Conservation (phyloP, 1,140 invertebrate genomes). For the Latrodectus geometricus region DNA sequence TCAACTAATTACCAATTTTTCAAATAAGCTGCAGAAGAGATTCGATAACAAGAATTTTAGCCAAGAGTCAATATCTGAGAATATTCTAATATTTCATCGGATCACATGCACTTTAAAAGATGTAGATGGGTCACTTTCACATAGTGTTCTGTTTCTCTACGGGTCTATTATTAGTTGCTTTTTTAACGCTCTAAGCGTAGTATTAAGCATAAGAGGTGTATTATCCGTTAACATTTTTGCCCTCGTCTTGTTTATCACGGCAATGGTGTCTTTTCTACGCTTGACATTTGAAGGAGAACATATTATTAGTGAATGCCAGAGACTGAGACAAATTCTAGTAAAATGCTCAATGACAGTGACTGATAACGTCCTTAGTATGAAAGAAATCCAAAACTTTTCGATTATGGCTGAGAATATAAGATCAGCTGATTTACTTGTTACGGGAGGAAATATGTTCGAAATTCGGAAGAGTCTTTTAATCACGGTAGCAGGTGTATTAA, state of each 20-base stretch:
- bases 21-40: neutral
- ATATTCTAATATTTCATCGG: slow-evolving; percentile 10
- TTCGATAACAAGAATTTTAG: neutral
- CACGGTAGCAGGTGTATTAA: slow-evolving; percentile 10
- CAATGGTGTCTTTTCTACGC: neutral
- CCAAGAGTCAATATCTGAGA: slow-evolving; percentile 2
- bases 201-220: neutral
- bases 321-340: neutral
- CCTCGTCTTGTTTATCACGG: neutral
- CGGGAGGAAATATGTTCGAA: slow-evolving; percentile 39
- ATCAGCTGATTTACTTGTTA: slow-evolving; percentile 2
- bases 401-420: slow-evolving; percentile 22
- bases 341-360: neutral
- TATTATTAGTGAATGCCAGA: neutral
- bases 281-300: neutral
- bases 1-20: neutral
- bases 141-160: slow-evolving; percentile 9
- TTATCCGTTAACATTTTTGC: neutral
- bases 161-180: slow-evolving; percentile 14
- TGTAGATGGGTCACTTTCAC: slow-evolving; percentile 1
- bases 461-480: slow-evolving; percentile 15
- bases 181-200: slow-evolving; percentile 5
- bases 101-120: neutral
- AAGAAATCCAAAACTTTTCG: slow-evolving; percentile 1
- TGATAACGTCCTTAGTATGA: neutral